Evolutionary conservation across 2,888 invertebrate genomes (phyloP).

Genomic region (Diarsia dahlii): DNA sequence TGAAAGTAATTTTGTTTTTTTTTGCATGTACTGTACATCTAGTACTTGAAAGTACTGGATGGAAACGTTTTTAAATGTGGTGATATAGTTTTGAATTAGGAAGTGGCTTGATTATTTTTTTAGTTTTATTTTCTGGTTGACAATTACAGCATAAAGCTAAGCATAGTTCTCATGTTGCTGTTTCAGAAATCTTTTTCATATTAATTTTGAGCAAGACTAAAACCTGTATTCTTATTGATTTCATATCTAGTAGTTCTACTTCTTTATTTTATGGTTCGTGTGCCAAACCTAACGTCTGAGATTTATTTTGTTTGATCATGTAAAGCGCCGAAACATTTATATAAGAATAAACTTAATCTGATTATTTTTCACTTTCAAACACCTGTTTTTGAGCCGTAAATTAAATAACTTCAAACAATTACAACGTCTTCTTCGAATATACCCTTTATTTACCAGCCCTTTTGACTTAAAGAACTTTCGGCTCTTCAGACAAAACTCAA

Average conservation of each 20-base stretch:
- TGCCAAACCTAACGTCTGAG: too few species aligned
- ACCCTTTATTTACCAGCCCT: neutral
- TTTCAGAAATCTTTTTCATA: neutral
- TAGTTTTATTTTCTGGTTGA: neutral
- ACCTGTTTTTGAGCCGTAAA: neutral
- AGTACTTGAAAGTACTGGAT: constrained; percentile 7
- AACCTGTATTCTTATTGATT: neutral
- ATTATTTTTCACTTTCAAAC: constrained; percentile 7
- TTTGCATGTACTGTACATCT: neutral
- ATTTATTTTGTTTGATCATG: neutral
- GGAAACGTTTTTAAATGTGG: neutral
- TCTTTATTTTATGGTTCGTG: too few species aligned
- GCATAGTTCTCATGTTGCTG: neutral
- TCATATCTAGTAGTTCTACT: neutral
- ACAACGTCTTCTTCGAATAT: too few species aligned
- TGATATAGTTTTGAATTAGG: neutral
- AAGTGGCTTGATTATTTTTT: neutral
- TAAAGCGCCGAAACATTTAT: neutral
- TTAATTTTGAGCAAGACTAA: neutral
- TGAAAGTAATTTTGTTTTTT: constrained; percentile 15
- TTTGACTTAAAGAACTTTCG: constrained; percentile 1
- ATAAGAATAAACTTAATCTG: neutral
- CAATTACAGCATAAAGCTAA: neutral
- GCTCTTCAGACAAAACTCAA: neutral
- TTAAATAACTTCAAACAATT: neutral